Conservation (phyloP, 1,140 invertebrate species). For the Ooceraea biroi region DNA sequence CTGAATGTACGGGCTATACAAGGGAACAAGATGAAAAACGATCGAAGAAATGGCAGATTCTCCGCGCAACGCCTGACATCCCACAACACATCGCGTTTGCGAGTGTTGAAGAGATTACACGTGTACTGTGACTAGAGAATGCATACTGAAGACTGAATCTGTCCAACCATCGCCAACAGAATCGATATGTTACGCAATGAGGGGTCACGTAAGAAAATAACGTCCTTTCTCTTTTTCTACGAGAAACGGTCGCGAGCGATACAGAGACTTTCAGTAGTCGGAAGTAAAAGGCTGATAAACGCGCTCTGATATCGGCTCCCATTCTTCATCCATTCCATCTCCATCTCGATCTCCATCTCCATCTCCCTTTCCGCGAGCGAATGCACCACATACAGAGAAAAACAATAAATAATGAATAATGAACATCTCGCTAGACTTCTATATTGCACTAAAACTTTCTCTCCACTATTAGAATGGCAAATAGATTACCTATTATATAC, state of each 20-base stretch:
- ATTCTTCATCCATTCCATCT: too few species aligned
- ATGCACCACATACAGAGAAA: conserved; percentile 10
- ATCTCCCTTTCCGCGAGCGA: too few species aligned
- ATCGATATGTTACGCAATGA: conserved; percentile 37
- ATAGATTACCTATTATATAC: conserved; percentile 81
- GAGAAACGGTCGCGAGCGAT: conserved; percentile 15
- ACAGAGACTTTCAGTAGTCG: conserved; percentile 8
- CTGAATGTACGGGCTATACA: not conserved
- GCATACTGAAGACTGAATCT: conserved; percentile 8
- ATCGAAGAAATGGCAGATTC: conserved; percentile 11
- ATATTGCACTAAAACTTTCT: conserved; percentile 85
- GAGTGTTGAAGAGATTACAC: not conserved
- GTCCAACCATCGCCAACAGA: conserved; percentile 6
- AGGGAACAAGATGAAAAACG: conserved; percentile 33
- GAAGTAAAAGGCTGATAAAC: conserved; percentile 2
- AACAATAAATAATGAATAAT: conserved; percentile 73
- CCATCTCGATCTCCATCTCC: too few species aligned
- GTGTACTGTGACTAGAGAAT: conserved; percentile 8
- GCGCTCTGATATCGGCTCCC: conserved; percentile 19
- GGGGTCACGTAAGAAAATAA: conserved; percentile 40
- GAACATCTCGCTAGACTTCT: conserved; percentile 80
- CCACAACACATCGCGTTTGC: not conserved
- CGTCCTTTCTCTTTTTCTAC: conserved; percentile 13
- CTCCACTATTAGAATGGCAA: conserved; percentile 74
- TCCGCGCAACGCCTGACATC: not conserved